Conservation (phyloP, 1,140 invertebrate genomes). For the Telenomus remus region DNA sequence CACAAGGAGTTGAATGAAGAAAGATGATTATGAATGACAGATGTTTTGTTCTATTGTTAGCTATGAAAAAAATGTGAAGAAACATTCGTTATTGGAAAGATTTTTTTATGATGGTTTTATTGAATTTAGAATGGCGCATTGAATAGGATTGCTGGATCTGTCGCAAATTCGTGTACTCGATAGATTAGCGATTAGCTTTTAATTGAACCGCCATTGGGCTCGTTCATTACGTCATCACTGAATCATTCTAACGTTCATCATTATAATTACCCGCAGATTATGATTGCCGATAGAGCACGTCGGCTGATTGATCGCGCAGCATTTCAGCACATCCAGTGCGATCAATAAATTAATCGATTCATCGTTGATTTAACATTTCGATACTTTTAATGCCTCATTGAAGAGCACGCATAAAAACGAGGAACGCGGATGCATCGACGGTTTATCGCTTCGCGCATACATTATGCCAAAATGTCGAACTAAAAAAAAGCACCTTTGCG, state of each 20-base stretch:
- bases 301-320: constrained; percentile 11
- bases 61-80: too few relatives aligned
- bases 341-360: constrained; percentile 26
- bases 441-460: neutral
- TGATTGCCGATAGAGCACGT: constrained; percentile 23
- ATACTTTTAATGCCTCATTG: constrained; percentile 3
- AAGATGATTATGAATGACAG: too few relatives aligned
- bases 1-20: too few relatives aligned
- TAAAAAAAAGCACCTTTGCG: too few relatives aligned
- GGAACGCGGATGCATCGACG: neutral
- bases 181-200: constrained; percentile 30
- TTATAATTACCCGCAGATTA: constrained; percentile 38
- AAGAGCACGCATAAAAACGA: too few relatives aligned
- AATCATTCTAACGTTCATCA: constrained; percentile 40
- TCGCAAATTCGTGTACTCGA: constrained; percentile 14
- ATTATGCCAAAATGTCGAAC: neutral
- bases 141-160: too few relatives aligned
- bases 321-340: constrained; percentile 6
- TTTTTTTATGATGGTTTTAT: too few relatives aligned
- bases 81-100: too few relatives aligned
- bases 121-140: too few relatives aligned
- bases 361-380: constrained; percentile 27
- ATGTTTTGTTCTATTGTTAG: too few relatives aligned
- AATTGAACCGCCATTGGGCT: constrained; percentile 35
- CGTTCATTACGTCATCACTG: constrained; percentile 48